Base-by-base conservation (phyloP, 2,888 invertebrate genomes). In the Scaptomyza flava region DNA sequence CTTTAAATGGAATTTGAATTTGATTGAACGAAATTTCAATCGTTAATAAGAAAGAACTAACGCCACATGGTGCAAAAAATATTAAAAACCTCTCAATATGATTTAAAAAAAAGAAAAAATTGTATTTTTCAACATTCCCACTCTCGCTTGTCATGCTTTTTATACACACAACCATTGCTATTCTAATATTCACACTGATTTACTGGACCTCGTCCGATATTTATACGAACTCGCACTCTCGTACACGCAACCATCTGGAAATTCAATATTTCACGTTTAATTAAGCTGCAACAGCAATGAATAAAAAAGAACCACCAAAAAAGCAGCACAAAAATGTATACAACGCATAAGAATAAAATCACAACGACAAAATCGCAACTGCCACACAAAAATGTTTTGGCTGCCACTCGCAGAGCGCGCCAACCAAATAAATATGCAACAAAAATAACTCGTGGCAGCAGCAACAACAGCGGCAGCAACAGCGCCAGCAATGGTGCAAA, bases 241-340 rank as follows among this genome's bases (percentile, higher is more conserved):
- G 48, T 36, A 11, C 23, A 57, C 41, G 58, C 77, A 72, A 61
- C 78, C 72, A 70, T 74, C 69, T 77, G 81, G 72, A 77, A 77
- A 58, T 77, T 58, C 84, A 75, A 80, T 86, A 75, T 84, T 83
- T 86, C 64, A 86, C 84, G 84, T 80, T 81, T 86, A 81, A 86
- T 81, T 81, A 81, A 86, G 87, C 81, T 81, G 69, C 78, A 77
- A 77, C 56, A 56, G 75, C 57, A 67, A 63, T 58, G 51, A 63
- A 64, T 42, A 48, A 52, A 73, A 57, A n/a, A 48, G 14, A 53
- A 48, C 30, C 23, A 46, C 38, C 1, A 68, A 67, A 66, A 48
- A 71, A 12, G 30, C 4, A 30, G 45, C 6, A 14, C n/a, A 42
- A 6, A 20, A 23, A 36, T 41, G 46, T 67, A 56, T 41, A 51